Percentiles rank a stretch among this genome's conserved stretches.
Conservation (phyloP, 2,797 vertebrate species). For the Rhodeus uyekii region DNA sequence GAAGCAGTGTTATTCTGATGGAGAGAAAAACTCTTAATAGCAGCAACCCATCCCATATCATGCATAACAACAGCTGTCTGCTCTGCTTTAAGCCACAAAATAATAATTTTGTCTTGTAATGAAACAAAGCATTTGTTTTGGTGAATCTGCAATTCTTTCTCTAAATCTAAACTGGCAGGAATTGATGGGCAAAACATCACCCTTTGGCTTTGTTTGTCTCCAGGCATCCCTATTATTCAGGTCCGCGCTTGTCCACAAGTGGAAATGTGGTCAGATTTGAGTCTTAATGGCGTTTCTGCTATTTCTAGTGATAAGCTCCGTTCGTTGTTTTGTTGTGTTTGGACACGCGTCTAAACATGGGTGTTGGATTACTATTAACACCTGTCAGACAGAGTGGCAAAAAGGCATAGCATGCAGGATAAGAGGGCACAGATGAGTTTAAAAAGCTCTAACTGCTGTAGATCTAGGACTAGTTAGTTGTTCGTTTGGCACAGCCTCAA, state of each 20-base stretch:
- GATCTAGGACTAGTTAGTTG: neutral
- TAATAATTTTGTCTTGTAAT: neutral
- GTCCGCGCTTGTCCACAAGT: neutral
- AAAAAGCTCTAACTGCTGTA: neutral
- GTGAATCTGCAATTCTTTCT: neutral
- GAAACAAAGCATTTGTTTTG: constrained; percentile 1
- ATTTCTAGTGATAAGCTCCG: constrained; percentile 28
- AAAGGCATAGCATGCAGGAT: neutral
- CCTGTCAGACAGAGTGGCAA: constrained; percentile 5
- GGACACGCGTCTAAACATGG: constrained; percentile 12
- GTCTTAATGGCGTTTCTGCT: constrained; percentile 34
- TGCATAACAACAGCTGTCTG: constrained; percentile 5
- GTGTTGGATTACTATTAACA: constrained; percentile 31
- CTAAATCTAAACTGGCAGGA: neutral
- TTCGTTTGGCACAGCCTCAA: neutral
- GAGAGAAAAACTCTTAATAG: neutral
- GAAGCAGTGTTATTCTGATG: neutral
- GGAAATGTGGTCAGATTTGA: constrained; percentile 26
- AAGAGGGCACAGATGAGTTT: neutral
- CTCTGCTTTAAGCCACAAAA: neutral
- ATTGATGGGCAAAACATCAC: neutral
- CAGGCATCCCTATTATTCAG: neutral
- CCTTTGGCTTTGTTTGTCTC: neutral
- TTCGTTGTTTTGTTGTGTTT: constrained; percentile 18
- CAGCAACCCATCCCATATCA: neutral